Percentiles rank a stretch among this genome's conserved stretches.
These are phyloP conservation scores for Drosophila tropicalis DNA, from an alignment of 1,140 invertebrate genomes.

Conservation along the genomic window DNA sequence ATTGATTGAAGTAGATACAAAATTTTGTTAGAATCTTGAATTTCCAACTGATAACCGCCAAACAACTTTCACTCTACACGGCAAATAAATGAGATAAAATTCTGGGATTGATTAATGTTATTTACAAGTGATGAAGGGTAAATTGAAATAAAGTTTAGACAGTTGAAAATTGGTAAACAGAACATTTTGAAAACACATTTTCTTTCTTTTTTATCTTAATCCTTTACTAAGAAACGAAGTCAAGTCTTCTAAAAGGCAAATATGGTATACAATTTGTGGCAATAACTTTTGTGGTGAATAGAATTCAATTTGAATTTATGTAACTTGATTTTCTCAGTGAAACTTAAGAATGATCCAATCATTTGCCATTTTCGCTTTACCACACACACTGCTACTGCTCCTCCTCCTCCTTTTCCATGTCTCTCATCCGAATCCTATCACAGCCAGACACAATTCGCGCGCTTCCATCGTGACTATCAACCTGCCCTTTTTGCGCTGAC, in stretches of 20 bases:
- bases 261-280: no score
- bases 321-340: neutral
- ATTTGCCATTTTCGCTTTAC: neutral
- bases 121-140: no score
- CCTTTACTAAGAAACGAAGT: no score
- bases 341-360: neutral
- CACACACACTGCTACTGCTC: neutral
- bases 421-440: neutral
- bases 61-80: neutral
- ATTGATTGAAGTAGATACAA: conserved; percentile 5
- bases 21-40: neutral
- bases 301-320: neutral
- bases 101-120: neutral
- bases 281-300: no score
- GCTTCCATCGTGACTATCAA: conserved; percentile 3
- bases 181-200: no score
- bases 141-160: no score
- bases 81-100: neutral
- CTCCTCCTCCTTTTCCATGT: no score
- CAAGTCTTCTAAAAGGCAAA: no score
- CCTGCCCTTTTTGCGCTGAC: conserved; percentile 7
- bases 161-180: no score
- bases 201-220: no score
- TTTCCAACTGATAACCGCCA: neutral
- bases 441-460: conserved; percentile 7